phyloP scores from a whole-genome alignment of 2,888 invertebrate genomes.

The Zaprionus bogoriensis region DNA sequence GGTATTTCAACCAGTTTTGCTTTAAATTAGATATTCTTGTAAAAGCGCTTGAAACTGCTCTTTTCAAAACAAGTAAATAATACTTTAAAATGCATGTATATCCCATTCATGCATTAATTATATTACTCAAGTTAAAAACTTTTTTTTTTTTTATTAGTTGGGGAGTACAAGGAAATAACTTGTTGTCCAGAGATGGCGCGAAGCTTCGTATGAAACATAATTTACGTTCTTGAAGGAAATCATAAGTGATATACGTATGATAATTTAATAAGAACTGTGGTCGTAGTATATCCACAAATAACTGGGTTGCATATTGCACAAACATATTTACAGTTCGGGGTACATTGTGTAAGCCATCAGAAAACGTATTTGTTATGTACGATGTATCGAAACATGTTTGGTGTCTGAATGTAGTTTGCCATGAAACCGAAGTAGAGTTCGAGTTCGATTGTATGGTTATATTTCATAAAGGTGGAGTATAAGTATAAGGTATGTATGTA shows the following conservation, averaged over 20 bases:
- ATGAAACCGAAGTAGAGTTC: conserved; percentile 15
- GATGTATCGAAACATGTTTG: conserved; percentile 29
- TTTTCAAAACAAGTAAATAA: conserved; percentile 2
- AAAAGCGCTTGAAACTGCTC: conserved; percentile 15
- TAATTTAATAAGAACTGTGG: not conserved
- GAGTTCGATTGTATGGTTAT: conserved; percentile 23
- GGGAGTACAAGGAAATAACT: conserved; percentile 1
- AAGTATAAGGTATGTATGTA: too few species aligned
- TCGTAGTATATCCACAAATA: conserved; percentile 23
- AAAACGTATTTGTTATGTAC: conserved; percentile 36
- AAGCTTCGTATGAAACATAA: conserved; percentile 15
- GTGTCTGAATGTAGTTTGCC: not conserved
- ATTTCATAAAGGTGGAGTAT: conserved; percentile 50
- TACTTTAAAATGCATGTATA: too few species aligned
- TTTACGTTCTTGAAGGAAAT: not conserved
- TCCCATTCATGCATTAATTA: too few species aligned
- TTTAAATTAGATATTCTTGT: conserved; percentile 3
- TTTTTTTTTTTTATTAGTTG: not conserved
- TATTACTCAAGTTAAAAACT: too few species aligned
- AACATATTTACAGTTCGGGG: conserved; percentile 80
- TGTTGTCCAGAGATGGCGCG: conserved; percentile 8
- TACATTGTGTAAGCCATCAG: conserved; percentile 64
- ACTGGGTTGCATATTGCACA: conserved; percentile 80
- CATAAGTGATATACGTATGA: not conserved
- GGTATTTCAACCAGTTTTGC: conserved; percentile 17